Percentiles rank a stretch among this genome's conserved stretches.
Evolutionary conservation across 2,888 invertebrate species (phyloP).

Genomic region (Carterocephalus palaemon): DNA sequence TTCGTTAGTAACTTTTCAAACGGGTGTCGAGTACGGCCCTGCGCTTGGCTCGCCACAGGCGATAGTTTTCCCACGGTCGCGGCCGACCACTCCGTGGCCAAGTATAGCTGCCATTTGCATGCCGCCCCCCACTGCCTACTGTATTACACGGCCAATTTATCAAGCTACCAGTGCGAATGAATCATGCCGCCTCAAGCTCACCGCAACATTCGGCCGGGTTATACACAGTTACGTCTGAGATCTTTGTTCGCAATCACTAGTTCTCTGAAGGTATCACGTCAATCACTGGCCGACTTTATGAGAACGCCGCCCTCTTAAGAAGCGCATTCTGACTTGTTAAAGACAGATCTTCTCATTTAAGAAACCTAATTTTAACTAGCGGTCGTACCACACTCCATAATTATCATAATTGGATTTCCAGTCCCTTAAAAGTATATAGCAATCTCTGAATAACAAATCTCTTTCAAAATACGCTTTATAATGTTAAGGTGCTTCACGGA

Average conservation of each 20-base stretch:
- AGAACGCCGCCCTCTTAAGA: constrained; percentile 8
- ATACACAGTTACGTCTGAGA: constrained; percentile 15
- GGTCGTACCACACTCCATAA: constrained; percentile 1
- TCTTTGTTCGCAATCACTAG: constrained; percentile 21
- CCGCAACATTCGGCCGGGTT: constrained; percentile 5
- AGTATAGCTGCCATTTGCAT: constrained; percentile 77
- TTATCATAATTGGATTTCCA: constrained; percentile 11
- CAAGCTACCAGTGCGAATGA: constrained; percentile 17
- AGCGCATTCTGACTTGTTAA: no score
- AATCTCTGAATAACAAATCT: background rate
- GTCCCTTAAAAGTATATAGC: background rate
- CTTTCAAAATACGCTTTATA: constrained; percentile 8
- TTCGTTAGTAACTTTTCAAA: background rate
- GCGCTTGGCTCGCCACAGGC: constrained; percentile 70
- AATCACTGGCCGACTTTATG: constrained; percentile 15
- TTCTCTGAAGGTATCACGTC: constrained; percentile 23
- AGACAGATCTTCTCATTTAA: constrained; percentile 19
- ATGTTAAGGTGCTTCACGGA: constrained; percentile 4
- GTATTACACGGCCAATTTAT: constrained; percentile 54
- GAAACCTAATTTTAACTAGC: constrained; percentile 2
- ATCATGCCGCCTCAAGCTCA: background rate
- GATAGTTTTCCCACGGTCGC: constrained; percentile 79
- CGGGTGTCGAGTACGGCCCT: constrained; percentile 47
- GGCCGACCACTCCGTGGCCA: constrained; percentile 65
- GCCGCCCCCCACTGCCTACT: constrained; percentile 66